Conservation (phyloP, 2,797 vertebrate species). For the Lates japonicus region DNA sequence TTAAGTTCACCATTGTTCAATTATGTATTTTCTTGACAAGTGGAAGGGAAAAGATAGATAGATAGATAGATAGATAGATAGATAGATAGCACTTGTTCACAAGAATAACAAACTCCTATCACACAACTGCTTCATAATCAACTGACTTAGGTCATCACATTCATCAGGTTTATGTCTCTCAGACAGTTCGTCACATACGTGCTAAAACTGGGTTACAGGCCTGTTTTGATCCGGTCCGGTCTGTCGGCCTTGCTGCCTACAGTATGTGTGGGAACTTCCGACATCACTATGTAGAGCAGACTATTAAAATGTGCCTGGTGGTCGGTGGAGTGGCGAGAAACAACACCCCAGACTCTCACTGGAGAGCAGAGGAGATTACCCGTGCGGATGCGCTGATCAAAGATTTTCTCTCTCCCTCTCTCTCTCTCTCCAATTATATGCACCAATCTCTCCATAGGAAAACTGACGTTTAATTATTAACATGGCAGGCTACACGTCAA, state of each 20-base stretch:
- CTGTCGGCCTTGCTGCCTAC: slow-evolving; percentile 44
- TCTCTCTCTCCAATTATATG: slow-evolving; percentile 36
- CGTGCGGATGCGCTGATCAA: slow-evolving; percentile 64
- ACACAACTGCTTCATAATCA: not conserved
- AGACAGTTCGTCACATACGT: slow-evolving; percentile 17
- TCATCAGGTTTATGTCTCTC: slow-evolving; percentile 32
- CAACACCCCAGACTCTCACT: slow-evolving; percentile 76
- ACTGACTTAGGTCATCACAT: slow-evolving; percentile 18
- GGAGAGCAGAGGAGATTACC: slow-evolving; percentile 56
- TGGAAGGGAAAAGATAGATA: too few relatives aligned
- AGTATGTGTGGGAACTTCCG: slow-evolving; percentile 67
- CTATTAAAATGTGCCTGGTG: slow-evolving; percentile 79
- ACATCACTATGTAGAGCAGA: slow-evolving; percentile 65
- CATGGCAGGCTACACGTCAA: slow-evolving; percentile 16
- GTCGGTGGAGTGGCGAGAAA: slow-evolving; percentile 72
- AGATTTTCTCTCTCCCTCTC: slow-evolving; percentile 36
- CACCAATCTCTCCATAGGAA: slow-evolving; percentile 31
- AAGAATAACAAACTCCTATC: not conserved
- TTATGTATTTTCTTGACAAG: too few relatives aligned
- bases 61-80: too few relatives aligned
- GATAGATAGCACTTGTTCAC: too few relatives aligned
- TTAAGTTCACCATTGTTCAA: too few relatives aligned
- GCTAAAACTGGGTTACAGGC: slow-evolving; percentile 46
- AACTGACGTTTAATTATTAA: slow-evolving; percentile 52
- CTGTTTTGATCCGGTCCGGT: slow-evolving; percentile 57